phyloP scores from a whole-genome alignment of 1,140 invertebrate species.

The Eciton burchellii region DNA sequence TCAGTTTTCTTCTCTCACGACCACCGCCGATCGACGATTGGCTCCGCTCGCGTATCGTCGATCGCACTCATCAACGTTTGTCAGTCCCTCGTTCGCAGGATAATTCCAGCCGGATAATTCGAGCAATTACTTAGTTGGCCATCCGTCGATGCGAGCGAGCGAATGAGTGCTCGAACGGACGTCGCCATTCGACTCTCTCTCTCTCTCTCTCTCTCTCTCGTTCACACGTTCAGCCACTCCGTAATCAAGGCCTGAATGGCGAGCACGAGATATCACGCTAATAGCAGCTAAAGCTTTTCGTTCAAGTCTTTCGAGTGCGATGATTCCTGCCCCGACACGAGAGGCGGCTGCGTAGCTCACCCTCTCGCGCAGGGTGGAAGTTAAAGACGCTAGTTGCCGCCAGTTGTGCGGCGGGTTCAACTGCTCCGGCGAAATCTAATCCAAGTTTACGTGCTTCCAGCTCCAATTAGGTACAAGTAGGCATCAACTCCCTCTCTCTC shows the following conservation, averaged over 20 bases:
- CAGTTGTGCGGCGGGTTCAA: slow-evolving; percentile 55
- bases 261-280: slow-evolving; percentile 48
- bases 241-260: slow-evolving; percentile 20
- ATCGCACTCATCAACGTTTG: slow-evolving; percentile 52
- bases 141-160: slow-evolving; percentile 35
- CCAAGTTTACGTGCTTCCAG: slow-evolving; percentile 60
- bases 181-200: slow-evolving; percentile 31
- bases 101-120: slow-evolving; percentile 52
- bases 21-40: slow-evolving; percentile 21
- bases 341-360: slow-evolving; percentile 4
- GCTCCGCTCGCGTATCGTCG: slow-evolving; percentile 37
- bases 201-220: background rate
- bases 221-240: background rate
- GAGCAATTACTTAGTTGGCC: slow-evolving; percentile 52
- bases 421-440: slow-evolving; percentile 55
- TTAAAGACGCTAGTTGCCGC: slow-evolving; percentile 60
- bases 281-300: slow-evolving; percentile 53
- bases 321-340: slow-evolving; percentile 23
- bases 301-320: slow-evolving; percentile 43
- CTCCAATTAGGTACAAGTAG: slow-evolving; percentile 60
- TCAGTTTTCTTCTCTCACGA: slow-evolving; percentile 20
- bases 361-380: slow-evolving; percentile 36
- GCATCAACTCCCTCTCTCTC: slow-evolving; percentile 13
- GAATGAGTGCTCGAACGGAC: slow-evolving; percentile 31
- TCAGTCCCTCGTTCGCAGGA: slow-evolving; percentile 55